These are phyloP conservation scores for Caracal caracal DNA, from an alignment of 2,113 vertebrate species.

Conservation along the genomic window DNA sequence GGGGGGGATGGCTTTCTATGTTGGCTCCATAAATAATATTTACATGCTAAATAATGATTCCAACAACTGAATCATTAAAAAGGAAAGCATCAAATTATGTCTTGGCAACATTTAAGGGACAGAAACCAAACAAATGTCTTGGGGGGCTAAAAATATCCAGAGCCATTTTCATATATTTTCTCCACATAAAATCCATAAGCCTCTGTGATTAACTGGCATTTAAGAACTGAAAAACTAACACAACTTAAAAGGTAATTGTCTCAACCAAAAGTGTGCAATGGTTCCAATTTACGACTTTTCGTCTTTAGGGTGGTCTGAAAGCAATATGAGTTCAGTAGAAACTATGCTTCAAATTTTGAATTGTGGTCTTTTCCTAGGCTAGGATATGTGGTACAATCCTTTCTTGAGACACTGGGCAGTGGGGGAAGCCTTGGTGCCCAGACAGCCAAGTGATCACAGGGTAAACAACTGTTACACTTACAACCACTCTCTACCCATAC, in stretches of 20 bases:
- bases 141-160: not conserved
- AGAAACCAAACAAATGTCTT: not conserved
- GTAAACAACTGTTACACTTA: not conserved
- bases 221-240: not conserved
- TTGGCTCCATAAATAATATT: not conserved
- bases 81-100: conserved; percentile 27
- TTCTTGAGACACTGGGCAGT: not conserved
- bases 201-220: not conserved
- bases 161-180: not conserved
- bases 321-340: not conserved
- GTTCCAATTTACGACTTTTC: not conserved
- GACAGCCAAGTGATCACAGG: not conserved
- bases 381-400: not conserved
- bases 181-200: not conserved
- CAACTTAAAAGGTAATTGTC: not conserved
- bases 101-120: not conserved
- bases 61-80: not conserved
- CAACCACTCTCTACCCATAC: not conserved
- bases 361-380: not conserved
- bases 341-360: not conserved
- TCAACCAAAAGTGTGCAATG: not conserved
- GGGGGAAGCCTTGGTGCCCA: not conserved
- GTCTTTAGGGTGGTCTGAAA: not conserved
- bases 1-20: not conserved
- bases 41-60: not conserved